phyloP scores from a whole-genome alignment of 2,113 vertebrate genomes.

The Orycteropus afer region DNA sequence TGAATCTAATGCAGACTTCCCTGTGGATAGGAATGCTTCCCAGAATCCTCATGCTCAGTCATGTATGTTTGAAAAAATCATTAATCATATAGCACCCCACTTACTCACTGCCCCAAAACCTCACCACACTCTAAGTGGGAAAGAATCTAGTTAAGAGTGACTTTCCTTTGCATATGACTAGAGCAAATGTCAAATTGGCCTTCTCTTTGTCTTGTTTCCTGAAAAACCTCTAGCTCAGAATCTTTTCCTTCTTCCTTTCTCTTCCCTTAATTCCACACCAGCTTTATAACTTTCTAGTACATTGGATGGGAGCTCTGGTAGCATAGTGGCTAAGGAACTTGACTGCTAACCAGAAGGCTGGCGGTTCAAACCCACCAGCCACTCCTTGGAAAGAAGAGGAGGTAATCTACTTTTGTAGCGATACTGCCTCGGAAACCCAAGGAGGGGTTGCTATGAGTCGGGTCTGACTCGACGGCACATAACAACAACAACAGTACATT shows the following conservation, averaged over 20 bases:
- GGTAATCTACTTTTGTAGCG: too few species aligned
- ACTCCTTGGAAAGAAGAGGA: too few species aligned
- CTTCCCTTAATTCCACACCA: not conserved
- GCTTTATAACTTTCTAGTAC: not conserved
- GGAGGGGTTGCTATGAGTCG: too few species aligned
- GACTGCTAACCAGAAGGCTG: too few species aligned
- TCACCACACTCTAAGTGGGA: not conserved
- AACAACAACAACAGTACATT: too few species aligned
- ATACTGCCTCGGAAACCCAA: too few species aligned
- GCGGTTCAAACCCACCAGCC: too few species aligned
- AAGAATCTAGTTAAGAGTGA: not conserved
- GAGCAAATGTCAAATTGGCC: slow-evolving; percentile 17
- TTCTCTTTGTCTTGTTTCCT: slow-evolving; percentile 17
- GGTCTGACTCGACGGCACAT: too few species aligned
- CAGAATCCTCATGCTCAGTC: not conserved
- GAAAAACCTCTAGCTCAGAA: slow-evolving; percentile 16
- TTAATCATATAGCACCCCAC: not conserved
- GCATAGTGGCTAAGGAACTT: too few species aligned
- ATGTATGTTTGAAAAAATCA: not conserved
- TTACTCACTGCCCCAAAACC: not conserved
- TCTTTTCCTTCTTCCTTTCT: slow-evolving; percentile 10
- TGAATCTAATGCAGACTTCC: not conserved
- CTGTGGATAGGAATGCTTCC: not conserved
- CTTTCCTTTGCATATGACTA: not conserved
- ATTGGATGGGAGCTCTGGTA: not conserved